Evolutionary conservation across 2,888 invertebrate genomes (phyloP).

Genomic region (Orgyia antiqua): DNA sequence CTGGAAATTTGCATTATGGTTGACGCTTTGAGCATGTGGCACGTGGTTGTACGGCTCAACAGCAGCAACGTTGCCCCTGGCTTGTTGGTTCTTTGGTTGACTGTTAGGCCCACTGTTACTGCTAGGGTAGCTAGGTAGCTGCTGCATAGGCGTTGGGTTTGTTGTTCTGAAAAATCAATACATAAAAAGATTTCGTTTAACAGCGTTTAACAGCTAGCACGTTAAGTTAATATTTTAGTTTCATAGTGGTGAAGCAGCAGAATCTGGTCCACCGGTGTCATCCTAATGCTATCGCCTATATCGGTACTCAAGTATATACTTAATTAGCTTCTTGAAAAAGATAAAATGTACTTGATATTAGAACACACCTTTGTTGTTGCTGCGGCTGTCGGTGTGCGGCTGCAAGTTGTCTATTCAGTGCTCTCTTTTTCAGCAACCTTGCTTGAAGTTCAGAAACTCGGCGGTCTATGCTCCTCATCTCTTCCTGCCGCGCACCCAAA

Average conservation of each 20-base stretch:
- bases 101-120: slow-evolving; percentile 46
- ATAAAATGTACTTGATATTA: too few relatives aligned
- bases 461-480: slow-evolving; percentile 94
- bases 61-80: slow-evolving; percentile 89
- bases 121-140: slow-evolving; percentile 64
- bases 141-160: slow-evolving; percentile 69
- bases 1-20: slow-evolving; percentile 66
- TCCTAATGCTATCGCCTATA: too few relatives aligned
- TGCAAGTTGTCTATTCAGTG: slow-evolving; percentile 84
- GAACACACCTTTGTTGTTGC: slow-evolving; percentile 35
- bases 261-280: too few relatives aligned
- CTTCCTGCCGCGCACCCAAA: slow-evolving; percentile 91
- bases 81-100: slow-evolving; percentile 74
- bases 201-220: too few relatives aligned
- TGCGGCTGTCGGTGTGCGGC: slow-evolving; percentile 66
- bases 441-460: slow-evolving; percentile 96
- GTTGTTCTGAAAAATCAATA: slow-evolving; percentile 50
- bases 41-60: slow-evolving; percentile 93
- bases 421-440: slow-evolving; percentile 91
- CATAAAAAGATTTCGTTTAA: too few relatives aligned
- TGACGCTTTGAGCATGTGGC: slow-evolving; percentile 80
- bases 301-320: too few relatives aligned
- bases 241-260: too few relatives aligned
- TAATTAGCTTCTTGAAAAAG: too few relatives aligned
- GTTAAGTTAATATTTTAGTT: too few relatives aligned